Evolutionary conservation across 1,140 invertebrate genomes (phyloP).

Genomic region (Phortica variegata): DNA sequence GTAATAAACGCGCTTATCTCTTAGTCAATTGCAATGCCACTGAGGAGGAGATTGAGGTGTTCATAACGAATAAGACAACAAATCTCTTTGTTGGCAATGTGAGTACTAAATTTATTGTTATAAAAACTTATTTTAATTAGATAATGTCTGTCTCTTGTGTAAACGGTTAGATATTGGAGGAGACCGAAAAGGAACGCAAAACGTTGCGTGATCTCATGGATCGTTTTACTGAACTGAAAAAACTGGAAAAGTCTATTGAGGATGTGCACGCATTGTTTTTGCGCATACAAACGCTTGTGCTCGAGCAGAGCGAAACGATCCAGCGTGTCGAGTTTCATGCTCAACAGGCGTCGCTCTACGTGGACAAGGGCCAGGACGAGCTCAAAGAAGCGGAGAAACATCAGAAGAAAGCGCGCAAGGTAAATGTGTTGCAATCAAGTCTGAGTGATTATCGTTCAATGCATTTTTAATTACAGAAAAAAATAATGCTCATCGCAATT

Average conservation of each 20-base stretch:
- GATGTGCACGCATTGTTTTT: slow-evolving; percentile 54
- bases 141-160: neutral
- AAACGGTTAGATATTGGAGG: slow-evolving; percentile 41
- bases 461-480: slow-evolving; percentile 39
- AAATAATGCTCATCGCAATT: slow-evolving; percentile 46
- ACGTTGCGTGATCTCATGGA: slow-evolving; percentile 49
- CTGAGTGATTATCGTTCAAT: neutral
- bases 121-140: neutral
- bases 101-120: too few species aligned
- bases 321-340: slow-evolving; percentile 54
- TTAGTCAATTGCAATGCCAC: slow-evolving; percentile 47
- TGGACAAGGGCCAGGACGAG: slow-evolving; percentile 46
- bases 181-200: slow-evolving; percentile 50
- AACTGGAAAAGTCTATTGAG: slow-evolving; percentile 52
- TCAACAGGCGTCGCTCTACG: slow-evolving; percentile 43
- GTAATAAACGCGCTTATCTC: neutral
- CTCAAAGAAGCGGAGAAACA: slow-evolving; percentile 44
- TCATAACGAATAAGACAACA: slow-evolving; percentile 50
- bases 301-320: slow-evolving; percentile 53
- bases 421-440: slow-evolving; percentile 9
- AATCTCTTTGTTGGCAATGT: slow-evolving; percentile 56
- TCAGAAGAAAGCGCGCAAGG: slow-evolving; percentile 48
- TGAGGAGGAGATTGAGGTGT: slow-evolving; percentile 51
- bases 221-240: slow-evolving; percentile 48
- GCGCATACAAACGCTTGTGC: slow-evolving; percentile 50